phyloP scores from a whole-genome alignment of 2,113 vertebrate species.

The Spea bombifrons region DNA sequence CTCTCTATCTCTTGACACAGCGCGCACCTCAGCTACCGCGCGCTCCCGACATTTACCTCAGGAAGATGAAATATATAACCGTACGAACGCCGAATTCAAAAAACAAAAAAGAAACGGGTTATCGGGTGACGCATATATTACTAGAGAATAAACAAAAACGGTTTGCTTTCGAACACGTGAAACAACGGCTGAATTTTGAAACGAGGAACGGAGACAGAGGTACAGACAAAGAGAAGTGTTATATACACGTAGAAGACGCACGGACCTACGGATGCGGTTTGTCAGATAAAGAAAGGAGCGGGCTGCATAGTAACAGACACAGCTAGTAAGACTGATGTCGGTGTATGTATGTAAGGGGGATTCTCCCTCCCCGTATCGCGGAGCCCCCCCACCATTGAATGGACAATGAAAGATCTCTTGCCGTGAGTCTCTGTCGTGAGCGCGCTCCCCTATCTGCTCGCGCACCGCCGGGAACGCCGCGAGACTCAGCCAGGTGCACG shows the following conservation, averaged over 20 bases:
- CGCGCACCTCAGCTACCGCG: neutral
- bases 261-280: no score
- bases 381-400: constrained; percentile 13
- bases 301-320: neutral
- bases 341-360: neutral
- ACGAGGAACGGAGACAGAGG: no score
- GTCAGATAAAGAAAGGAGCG: neutral
- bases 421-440: neutral
- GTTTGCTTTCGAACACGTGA: no score
- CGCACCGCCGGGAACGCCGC: neutral
- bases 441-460: neutral
- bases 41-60: constrained; percentile 32
- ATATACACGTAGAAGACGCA: no score
- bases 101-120: no score
- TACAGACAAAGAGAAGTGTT: no score
- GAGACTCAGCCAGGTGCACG: no score
- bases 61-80: neutral
- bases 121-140: no score
- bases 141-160: no score
- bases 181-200: no score
- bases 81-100: no score
- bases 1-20: neutral
- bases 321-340: neutral
- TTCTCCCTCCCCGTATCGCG: neutral
- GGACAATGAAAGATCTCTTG: constrained; percentile 11